phyloP scores from a whole-genome alignment of 2,888 invertebrate genomes.

The Cremastinae sp. region DNA sequence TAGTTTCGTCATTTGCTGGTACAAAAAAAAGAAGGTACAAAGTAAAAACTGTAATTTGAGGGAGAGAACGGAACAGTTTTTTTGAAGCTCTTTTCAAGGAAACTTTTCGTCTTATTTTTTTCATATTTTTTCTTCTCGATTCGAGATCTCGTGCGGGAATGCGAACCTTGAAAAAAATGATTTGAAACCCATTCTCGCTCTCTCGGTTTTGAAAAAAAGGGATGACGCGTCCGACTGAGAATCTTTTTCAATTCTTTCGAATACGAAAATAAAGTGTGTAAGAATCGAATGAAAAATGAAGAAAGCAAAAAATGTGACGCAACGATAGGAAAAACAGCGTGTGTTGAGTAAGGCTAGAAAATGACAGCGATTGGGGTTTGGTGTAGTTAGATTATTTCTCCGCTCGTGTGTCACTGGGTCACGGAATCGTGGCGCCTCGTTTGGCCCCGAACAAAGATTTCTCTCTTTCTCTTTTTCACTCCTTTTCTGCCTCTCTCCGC shows the following conservation, averaged over 20 bases:
- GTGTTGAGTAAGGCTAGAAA: conserved; percentile 1
- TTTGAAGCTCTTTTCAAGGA: conserved; percentile 40
- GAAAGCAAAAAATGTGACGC: no score
- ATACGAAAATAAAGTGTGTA: no score
- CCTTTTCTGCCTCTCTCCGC: conserved; percentile 64
- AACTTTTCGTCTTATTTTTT: no score
- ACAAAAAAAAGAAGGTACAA: conserved; percentile 9
- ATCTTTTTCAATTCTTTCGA: conserved; percentile 30
- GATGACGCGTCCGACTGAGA: conserved; percentile 55
- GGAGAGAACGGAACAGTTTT: conserved; percentile 18
- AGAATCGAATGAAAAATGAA: no score
- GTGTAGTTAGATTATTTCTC: conserved; percentile 19
- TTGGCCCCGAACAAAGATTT: conserved; percentile 7
- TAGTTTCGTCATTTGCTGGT: conserved; percentile 34
- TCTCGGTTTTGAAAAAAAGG: conserved; percentile 11
- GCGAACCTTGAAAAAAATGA: conserved; percentile 45
- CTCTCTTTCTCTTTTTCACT: conserved; percentile 62
- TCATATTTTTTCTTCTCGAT: no score
- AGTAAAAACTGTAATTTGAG: conserved; percentile 14
- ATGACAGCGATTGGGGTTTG: conserved; percentile 1
- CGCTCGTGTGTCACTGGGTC: conserved; percentile 56
- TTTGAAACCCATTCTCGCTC: conserved; percentile 34
- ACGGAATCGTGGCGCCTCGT: conserved; percentile 32
- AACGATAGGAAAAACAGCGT: not conserved
- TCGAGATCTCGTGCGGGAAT: conserved; percentile 26